Evolutionary conservation across 2,888 invertebrate species (phyloP), one percentile per base, ranked within the genome.

Genomic region (Steinernema hermaphroditum): DNA sequence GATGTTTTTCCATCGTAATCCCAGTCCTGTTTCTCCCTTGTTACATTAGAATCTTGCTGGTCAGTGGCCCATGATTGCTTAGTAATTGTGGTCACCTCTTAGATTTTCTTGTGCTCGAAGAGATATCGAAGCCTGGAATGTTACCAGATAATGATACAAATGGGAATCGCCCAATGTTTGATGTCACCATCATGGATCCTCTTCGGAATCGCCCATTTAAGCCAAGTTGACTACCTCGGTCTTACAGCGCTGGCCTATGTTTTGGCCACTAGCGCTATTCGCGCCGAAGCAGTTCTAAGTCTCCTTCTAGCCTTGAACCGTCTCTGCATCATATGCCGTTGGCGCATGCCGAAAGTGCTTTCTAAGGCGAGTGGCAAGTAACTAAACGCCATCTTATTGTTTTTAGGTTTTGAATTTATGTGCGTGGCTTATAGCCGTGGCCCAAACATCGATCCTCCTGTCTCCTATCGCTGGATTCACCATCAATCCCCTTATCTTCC

Each of bases 271-370:
- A 62, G 62, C 27, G 62, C 29, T 1, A 62, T 62, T 62, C 9
- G 62, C 27, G 62, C 62, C n/a, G 62, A 62, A 32, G 62, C 62
- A 16, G 62, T 62, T 32, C 32, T 62, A 14, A 62, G 62, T 32
- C 16, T 62, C 29, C 62, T 62, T 32, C 62, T 62, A 8, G 62
- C 62, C 2, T 8, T 62, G 29, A 62, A 32, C 32, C 22, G 62
- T 16, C 62, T 62, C 2, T 27, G 62, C 16, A 62, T 62, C 29
- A 62, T 62, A 16, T 29, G 62, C 16, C 6, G 62, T 16, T 16
- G 27, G 2, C 8, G 19, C 1, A 24, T 29, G 14, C 62, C 62
- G 16, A n/a, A 1, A 4, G 14, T 62, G 8, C 27, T 62, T 2
- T 32, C 32, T 16, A 29, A 4, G 62, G 62, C 32, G 1, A 1